These are phyloP conservation scores for Dicyrtoma fusca DNA, from an alignment of 2,888 invertebrate genomes.

Conservation along the genomic window DNA sequence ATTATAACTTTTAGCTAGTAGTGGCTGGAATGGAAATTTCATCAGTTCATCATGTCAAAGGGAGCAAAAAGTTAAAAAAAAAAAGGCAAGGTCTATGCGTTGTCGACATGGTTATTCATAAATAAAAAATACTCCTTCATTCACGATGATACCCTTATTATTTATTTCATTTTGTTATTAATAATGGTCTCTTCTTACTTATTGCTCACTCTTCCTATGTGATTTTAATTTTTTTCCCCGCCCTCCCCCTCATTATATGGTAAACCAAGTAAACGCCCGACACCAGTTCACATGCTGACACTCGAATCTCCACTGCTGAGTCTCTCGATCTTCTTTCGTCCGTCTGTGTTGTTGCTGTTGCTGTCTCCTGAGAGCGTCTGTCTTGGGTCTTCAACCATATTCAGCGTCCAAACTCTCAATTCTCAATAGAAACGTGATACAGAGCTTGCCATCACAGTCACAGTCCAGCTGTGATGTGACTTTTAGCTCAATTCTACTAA, in stretches of 20 bases:
- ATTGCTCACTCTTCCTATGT: slow-evolving; percentile 7
- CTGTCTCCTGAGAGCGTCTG: background rate
- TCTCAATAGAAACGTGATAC: no score
- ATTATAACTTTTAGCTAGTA: background rate
- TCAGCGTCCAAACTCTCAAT: no score
- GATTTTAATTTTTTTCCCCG: slow-evolving; percentile 25
- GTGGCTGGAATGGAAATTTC: background rate
- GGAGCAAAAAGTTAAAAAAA: background rate
- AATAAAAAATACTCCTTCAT: slow-evolving; percentile 17
- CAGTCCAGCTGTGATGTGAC: no score
- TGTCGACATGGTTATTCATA: slow-evolving; percentile 14
- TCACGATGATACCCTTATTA: slow-evolving; percentile 24
- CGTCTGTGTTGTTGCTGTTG: background rate
- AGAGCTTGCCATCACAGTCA: no score
- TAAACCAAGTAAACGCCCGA: slow-evolving; percentile 24
- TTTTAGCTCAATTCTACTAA: no score
- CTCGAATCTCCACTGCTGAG: background rate
- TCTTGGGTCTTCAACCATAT: background rate
- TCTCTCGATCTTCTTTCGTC: background rate
- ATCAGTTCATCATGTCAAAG: background rate
- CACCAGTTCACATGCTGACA: background rate
- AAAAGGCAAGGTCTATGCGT: background rate
- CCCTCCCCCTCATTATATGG: slow-evolving; percentile 23
- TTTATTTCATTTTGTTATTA: slow-evolving; percentile 33
- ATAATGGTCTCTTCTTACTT: slow-evolving; percentile 26